Evolutionary conservation across 1,140 invertebrate species (phyloP), one percentile per base, ranked within the genome.

Genomic region (Pararge aegeria): DNA sequence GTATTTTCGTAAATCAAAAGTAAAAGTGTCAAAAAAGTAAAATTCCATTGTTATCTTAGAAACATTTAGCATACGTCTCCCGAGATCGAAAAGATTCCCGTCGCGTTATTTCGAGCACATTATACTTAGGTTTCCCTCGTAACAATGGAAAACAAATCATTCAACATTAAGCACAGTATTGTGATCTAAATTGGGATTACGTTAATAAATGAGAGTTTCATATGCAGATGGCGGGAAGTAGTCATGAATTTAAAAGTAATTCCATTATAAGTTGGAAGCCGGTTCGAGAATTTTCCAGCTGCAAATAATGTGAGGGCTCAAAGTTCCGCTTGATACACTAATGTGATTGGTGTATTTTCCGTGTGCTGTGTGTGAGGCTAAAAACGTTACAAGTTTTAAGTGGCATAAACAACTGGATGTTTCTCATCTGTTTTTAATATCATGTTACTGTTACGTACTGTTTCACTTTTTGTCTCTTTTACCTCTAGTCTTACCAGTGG

Each of bases 241-340:
- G 19, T 65, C 69, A 78, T 81, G 77, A 80, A 82, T 84, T 24
- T 74, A 74, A 86, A 86, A 85, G 78, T 78, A 85, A 83, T 83
- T 85, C 77, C 78, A 87, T 86, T 86, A 84, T 75, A 84, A 84
- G 74, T 88, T 83, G 50, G 61, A 58, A 68, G 78, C 77, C 70
- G 68, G 74, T 77, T 73, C 70, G 69, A 75, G 73, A 79, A 79
- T 80, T 79, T 66, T 55, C 64, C 60, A 75, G 69, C 76, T 76
- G 69, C 75, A 83, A 81, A 81, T 80, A 80, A 84, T 76, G 64
- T 61, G 68, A 65, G 48, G 67, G 64, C 68, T 74, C 67, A 78
- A 81, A 75, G 69, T 80, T 76, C 30, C 61, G 55, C 66, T 58
- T 75, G 70, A 78, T 79, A 78, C 71, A 72, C 68, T 78, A 80